Base-by-base conservation (phyloP, 2,888 invertebrate genomes). In the Petrolisthes manimaculis region DNA sequence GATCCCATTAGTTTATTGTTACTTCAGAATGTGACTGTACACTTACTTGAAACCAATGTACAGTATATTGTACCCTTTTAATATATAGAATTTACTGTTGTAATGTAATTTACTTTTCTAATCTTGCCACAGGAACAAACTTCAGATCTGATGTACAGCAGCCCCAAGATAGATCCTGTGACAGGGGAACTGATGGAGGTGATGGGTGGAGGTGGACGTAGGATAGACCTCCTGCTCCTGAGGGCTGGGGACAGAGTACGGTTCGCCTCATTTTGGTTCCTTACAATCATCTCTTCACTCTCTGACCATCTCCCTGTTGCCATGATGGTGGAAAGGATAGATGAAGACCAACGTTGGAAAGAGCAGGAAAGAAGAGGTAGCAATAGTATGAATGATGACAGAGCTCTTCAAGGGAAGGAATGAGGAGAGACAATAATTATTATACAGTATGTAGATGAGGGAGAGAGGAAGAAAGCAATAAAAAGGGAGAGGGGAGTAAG, bases 271-370 rank as follows among this genome's bases (percentile, higher is more conserved):
- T 83, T 69, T 53, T 84, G 83, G 87, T 88, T 88, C 61, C 37
- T 51, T 37, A 53, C 84, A n/a, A 80, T 61, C 51, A 83, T 88
- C 4, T 79, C 71, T 6, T 83, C 83, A 3, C 87, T 88, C 5
- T 74, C 80, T 21, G 87, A 88, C n/a, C 87, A 88, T 51, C 14
- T 88, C 5, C 87, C 87, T 18, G 84, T 88, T 9, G 71, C 56
- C 5, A 79, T 88, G 83, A 88, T 80, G 71, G 5, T 88, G 6
- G 78, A 55, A n/a, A 78, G 71, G 82, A 53, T 56, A 18, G 84
- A 71, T 55, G 61, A 56, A 51, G 18, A 21, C 1, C 12, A 21
- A 21, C 1, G 53, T 12, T 12, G 54, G 51, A 67, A 51, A 37
- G 82, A 37, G 77, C 9, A 78, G 78, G 61, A 61, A 61, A 56